phyloP scores from a whole-genome alignment of 2,113 vertebrate genomes.

The Limanda limanda region DNA sequence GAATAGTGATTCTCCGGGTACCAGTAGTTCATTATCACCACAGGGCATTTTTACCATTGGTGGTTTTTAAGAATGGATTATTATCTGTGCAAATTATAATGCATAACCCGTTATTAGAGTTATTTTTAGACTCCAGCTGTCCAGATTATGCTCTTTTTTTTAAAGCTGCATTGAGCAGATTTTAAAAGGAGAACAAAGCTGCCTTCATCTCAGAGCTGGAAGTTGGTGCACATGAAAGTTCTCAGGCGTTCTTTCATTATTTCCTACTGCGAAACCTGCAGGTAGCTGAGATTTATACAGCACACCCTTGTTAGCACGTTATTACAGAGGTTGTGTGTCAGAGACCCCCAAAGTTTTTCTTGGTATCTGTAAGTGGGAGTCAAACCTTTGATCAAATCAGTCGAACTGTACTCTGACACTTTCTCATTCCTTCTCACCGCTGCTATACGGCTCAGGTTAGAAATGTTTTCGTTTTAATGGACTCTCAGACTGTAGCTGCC shows the following conservation, averaged over 20 bases:
- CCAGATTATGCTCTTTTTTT: conserved; percentile 3
- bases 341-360: not conserved
- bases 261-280: no score
- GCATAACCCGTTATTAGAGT: conserved; percentile 13
- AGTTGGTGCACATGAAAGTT: no score
- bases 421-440: not conserved
- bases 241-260: no score
- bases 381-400: not conserved
- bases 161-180: not conserved
- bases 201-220: no score
- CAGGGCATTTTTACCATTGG: not conserved
- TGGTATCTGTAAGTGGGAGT: not conserved
- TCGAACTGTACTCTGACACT: not conserved
- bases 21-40: not conserved
- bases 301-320: no score
- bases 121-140: conserved; percentile 24
- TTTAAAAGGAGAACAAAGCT: not conserved
- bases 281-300: no score
- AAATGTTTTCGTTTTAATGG: conserved; percentile 12
- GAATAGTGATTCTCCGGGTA: not conserved
- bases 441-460: not conserved
- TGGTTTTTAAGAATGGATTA: not conserved
- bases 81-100: conserved; percentile 1
- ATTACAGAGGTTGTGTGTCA: no score
- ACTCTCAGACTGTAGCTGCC: not conserved